phyloP scores from a whole-genome alignment of 1,140 invertebrate genomes.

The Pteromalus puparum region DNA sequence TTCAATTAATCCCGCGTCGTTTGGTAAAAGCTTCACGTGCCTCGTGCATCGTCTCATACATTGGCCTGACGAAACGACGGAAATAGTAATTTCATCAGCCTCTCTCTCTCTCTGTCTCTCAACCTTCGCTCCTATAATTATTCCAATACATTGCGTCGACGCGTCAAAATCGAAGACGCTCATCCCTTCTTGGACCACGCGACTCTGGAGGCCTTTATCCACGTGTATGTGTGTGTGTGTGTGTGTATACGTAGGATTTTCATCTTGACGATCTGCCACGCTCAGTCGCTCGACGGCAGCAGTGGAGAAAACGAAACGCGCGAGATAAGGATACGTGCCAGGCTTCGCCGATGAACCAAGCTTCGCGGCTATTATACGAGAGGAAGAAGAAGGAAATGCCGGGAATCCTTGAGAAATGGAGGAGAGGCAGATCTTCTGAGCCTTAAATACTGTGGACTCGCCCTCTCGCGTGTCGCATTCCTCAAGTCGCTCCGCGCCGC shows the following conservation, averaged over 20 bases:
- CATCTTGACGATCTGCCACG: constrained; percentile 54
- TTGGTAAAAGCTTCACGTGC: constrained; percentile 38
- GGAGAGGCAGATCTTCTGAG: constrained; percentile 15
- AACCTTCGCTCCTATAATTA: constrained; percentile 26
- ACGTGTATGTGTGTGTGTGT: constrained; percentile 13
- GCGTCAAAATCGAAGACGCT: constrained; percentile 24
- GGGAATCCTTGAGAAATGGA: constrained; percentile 45
- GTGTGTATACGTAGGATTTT: constrained; percentile 40
- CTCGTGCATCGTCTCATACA: constrained; percentile 27
- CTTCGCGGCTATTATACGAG: neutral
- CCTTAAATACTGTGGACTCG: constrained; percentile 39
- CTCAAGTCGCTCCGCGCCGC: neutral
- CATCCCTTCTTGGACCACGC: neutral
- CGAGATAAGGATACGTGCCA: constrained; percentile 58
- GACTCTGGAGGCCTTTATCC: neutral
- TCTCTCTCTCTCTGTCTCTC: too few species aligned
- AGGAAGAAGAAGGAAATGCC: neutral
- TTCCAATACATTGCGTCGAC: constrained; percentile 13
- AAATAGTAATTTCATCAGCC: constrained; percentile 38
- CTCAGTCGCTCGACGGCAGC: constrained; percentile 16
- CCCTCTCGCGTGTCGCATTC: neutral
- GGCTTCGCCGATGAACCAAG: constrained; percentile 56
- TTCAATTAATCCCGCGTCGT: constrained; percentile 4
- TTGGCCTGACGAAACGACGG: constrained; percentile 14
- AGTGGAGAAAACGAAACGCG: constrained; percentile 50